Evolutionary conservation across 2,797 vertebrate genomes (phyloP), one percentile per base, ranked within the genome.

Genomic region (Chromobotia macracanthus): DNA sequence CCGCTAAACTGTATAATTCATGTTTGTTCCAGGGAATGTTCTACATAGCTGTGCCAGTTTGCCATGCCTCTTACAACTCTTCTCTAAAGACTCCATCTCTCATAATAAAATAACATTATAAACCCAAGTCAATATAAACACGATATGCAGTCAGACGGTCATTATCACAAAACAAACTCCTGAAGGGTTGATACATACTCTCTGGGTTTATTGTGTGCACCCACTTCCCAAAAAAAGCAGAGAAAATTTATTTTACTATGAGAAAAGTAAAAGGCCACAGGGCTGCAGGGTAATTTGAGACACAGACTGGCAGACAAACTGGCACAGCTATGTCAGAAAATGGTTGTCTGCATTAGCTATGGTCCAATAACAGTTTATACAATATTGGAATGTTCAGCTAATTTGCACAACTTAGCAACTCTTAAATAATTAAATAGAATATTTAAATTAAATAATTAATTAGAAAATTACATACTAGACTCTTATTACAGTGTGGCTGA

Each of bases 131-230:
- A 56, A 23, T 56, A 58, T 15, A 25, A 58, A 23, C 21, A 13
- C 12, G 15, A 15, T 58, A 35, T 50, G 72, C 35, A 48, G n/a
- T 53, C 28, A 64, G 48, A 38, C 0, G 0, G 15, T 4, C 9
- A 21, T 51, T 51, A 51, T 16, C 11, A 9, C 60, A 55, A 55
- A 75, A 75, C 41, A 51, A 75, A 38, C 13, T 18, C 46, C 12
- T 46, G 51, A 5, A 16, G 23, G 58, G 15, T 16, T 31, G 23
- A 73, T 46, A 18, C 16, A 28, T 18, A 41, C 12, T n/a, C 70
- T 25, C n/a, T 46, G 18, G 10, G 11, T 67, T 69, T 35, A 51
- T 31, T 31, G 48, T 44, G 15, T 5, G 25, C 12, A 25, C 12
- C 13, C 58, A 61, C 25, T 61, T 23, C 16, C 16, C 58, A 12